Evolutionary conservation across 2,888 invertebrate genomes (phyloP).

Genomic region (Amphipoea lucens): DNA sequence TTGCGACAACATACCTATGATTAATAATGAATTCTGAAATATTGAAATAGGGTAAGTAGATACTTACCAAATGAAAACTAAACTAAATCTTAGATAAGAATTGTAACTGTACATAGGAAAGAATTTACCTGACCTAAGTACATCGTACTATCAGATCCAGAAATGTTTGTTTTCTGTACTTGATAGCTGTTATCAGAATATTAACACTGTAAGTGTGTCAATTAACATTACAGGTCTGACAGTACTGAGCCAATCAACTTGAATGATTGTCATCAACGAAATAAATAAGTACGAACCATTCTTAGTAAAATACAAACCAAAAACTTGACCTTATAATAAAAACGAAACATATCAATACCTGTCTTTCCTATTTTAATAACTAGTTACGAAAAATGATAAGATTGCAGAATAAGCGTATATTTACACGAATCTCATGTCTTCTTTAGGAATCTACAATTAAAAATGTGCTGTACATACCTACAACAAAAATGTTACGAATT

Average conservation of each 20-base stretch:
- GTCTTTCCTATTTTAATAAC: constrained; percentile 46
- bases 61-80: constrained; percentile 20
- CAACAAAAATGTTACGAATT: constrained; percentile 15
- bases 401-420: constrained; percentile 48
- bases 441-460: constrained; percentile 28
- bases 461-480: constrained; percentile 41
- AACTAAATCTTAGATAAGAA: constrained; percentile 25
- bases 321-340: constrained; percentile 19
- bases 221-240: constrained; percentile 40
- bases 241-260: constrained; percentile 33
- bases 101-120: constrained; percentile 33
- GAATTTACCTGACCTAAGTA: constrained; percentile 24
- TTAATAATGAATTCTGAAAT: constrained; percentile 16
- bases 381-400: constrained; percentile 39
- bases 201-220: constrained; percentile 37
- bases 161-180: constrained; percentile 50
- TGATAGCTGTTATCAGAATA: constrained; percentile 49
- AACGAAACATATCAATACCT: constrained; percentile 61
- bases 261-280: constrained; percentile 35
- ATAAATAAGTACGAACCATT: constrained; percentile 8
- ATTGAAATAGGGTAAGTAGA: not conserved
- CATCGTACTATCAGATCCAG: constrained; percentile 50
- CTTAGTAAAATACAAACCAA: constrained; percentile 12
- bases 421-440: constrained; percentile 46
- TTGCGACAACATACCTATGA: constrained; percentile 6